Evolutionary conservation across 2,113 vertebrate genomes (phyloP).

Genomic region (Limnothrissa miodon): DNA sequence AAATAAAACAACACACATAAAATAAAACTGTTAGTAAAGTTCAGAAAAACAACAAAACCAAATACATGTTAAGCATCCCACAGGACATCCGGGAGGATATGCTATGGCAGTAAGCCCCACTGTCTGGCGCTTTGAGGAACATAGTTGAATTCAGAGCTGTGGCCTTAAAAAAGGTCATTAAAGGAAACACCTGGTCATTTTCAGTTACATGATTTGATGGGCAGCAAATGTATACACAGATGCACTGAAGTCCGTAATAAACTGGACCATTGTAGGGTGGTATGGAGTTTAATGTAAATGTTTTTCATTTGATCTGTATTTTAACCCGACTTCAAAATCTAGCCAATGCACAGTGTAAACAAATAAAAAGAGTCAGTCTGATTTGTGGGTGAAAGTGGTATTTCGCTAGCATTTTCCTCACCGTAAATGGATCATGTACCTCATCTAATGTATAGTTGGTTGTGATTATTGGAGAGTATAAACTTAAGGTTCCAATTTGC

Average conservation of each 20-base stretch:
- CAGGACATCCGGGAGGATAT: slow-evolving; percentile 63
- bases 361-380: not conserved
- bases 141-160: slow-evolving; percentile 33
- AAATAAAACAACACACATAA: slow-evolving; percentile 55
- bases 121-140: slow-evolving; percentile 49
- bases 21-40: slow-evolving; percentile 70
- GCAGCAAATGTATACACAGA: slow-evolving; percentile 4
- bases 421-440: too few species aligned
- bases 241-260: not conserved
- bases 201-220: slow-evolving; percentile 17
- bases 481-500: not conserved
- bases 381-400: not conserved
- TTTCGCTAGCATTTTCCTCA: not conserved
- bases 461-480: not conserved
- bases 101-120: not conserved
- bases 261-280: not conserved
- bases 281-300: too few species aligned
- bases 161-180: not conserved
- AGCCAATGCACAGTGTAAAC: not conserved
- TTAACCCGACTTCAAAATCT: not conserved
- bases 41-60: slow-evolving; percentile 81
- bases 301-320: not conserved
- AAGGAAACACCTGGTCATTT: not conserved
- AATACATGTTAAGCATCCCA: slow-evolving; percentile 48
- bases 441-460: not conserved